Conservation (phyloP, 92 coral and sea anemone genomes). For the Actinernus sp. region DNA sequence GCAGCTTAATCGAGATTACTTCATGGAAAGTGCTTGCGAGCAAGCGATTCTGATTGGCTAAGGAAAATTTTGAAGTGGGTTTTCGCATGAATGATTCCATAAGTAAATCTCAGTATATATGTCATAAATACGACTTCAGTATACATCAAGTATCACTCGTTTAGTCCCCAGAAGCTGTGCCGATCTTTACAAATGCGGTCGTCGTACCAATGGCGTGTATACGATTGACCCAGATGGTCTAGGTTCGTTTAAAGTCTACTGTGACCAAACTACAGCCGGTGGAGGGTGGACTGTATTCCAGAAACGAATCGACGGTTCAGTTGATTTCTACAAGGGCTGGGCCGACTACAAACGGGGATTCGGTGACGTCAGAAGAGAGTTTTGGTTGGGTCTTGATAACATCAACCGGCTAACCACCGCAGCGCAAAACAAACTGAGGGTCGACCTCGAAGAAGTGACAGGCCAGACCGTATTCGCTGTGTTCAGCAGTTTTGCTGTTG, state of each 20-base stretch:
- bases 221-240: no score
- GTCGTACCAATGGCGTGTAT: no score
- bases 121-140: no score
- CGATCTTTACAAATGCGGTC: no score
- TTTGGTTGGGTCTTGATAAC: constrained; percentile 36
- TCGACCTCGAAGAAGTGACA: constrained; percentile 26
- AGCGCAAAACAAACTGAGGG: constrained; percentile 14
- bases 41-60: no score
- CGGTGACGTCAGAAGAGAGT: constrained; percentile 34
- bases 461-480: constrained; percentile 28
- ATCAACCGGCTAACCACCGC: constrained; percentile 27
- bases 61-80: no score
- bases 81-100: no score
- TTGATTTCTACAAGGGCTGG: constrained; percentile 23
- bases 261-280: constrained; percentile 27
- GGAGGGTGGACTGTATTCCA: constrained; percentile 37
- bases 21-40: no score
- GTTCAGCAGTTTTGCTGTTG: constrained; percentile 29
- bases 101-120: no score
- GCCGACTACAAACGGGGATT: constrained; percentile 37
- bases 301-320: constrained; percentile 22
- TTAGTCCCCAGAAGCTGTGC: no score
- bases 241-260: constrained; percentile 16
- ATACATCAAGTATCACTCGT: no score
- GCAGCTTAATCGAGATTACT: no score